Evolutionary conservation across 2,113 vertebrate species (phyloP), one percentile per base, ranked within the genome.

Genomic region (Pteropus alecto): DNA sequence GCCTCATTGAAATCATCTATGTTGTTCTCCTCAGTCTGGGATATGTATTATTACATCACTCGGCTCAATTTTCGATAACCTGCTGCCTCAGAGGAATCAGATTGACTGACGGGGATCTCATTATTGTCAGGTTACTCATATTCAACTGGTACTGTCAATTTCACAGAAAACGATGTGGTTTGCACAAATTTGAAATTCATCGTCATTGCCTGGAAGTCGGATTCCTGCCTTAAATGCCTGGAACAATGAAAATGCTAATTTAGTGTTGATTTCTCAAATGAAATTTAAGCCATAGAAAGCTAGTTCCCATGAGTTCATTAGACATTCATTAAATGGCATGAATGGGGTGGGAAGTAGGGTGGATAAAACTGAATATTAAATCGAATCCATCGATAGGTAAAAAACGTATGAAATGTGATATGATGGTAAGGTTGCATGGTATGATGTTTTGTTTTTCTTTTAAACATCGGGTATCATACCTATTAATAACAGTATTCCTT

Each of bases 1-100:
- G 43, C 63, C 77, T 83, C 89, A 93, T 87, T 98, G 97, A 95
- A 96, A 93, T 96, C 73, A 7, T 88, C 88, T 93, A 11, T 73
- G 70, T 91, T 81, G 60, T 94, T 96, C 94, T 95, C 88, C 12
- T 95, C 74, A 90, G 93, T 82, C 95, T 97, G 90, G 93, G 63
- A 74, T 94, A 63, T 43, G 3, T 92, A 92, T 97, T 92, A 92
- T 97, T 89, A 95, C 88, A 86, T 98, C 94, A 97, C 61, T 92
- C 1, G 9, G 92, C 86, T 97, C 93, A 89, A 56, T 95, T 97
- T 97, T 95, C 68, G 4, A 81, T 98, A 96, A 92, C 94, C 95
- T 90, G 77, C 88, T 91, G 43, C 78, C 93, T 95, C 56, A n/a
- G 89, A 97, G 96, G 96, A 94, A 63, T 97, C 91, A 58, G 4